Conservation (phyloP, 2,797 vertebrate species). For the Myiotriccus ornatus region DNA sequence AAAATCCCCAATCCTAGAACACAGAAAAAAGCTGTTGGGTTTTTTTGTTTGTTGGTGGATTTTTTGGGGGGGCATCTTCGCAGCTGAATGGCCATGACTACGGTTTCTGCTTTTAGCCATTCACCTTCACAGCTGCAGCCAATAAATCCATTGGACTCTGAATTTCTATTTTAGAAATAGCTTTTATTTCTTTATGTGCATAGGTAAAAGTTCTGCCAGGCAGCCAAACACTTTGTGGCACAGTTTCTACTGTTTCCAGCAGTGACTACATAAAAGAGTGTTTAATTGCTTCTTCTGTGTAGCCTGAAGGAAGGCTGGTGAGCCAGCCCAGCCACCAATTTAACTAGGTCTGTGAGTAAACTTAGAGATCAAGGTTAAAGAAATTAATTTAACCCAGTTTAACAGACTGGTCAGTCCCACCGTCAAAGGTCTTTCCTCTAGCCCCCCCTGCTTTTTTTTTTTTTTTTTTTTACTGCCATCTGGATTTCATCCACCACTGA, state of each 20-base stretch:
- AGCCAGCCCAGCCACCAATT: background rate
- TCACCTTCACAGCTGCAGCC: background rate
- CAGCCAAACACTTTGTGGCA: background rate
- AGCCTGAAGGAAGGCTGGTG: background rate
- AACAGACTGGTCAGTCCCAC: background rate
- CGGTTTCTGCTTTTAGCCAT: background rate
- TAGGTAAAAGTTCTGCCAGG: background rate
- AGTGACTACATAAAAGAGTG: background rate
- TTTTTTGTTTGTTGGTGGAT: background rate
- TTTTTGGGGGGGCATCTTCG: background rate
- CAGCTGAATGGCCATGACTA: background rate
- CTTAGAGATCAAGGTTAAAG: background rate
- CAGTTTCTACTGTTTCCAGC: background rate
- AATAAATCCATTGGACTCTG: background rate
- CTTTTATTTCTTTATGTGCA: background rate
- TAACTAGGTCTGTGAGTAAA: background rate
- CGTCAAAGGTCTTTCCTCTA: background rate
- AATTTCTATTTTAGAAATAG: background rate
- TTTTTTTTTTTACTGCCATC: background rate
- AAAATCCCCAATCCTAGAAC: background rate
- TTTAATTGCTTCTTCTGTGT: constrained; percentile 17
- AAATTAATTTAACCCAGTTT: background rate
- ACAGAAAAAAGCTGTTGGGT: background rate
- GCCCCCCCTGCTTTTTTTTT: fast-evolving
- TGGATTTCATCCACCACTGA: background rate